Evolutionary conservation across 1,140 invertebrate species (phyloP), one percentile per base, ranked within the genome.

Genomic region (Heliconius himera): DNA sequence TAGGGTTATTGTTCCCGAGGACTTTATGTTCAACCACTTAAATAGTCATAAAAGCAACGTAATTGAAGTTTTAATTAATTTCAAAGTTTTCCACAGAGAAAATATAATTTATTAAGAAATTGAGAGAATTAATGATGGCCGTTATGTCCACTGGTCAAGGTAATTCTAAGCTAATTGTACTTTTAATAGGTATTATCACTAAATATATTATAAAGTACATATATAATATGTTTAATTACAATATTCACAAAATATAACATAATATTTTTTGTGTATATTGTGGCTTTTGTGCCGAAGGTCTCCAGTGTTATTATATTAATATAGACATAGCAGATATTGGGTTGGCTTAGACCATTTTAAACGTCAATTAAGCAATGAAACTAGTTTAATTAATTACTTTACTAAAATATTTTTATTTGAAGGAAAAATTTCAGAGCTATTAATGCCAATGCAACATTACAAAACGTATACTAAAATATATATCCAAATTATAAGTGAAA

Each of bases 1-100:
- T 66, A 26, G 60, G 60, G 60, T 66, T 66, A 66, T 66, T 66
- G 60, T 66, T 66, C 60, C 60, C 60, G 11, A 66, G 60, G 60
- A 66, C 60, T 66, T 66, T 66, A 66, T 66, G 60, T 66, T 66
- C 60, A 66, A 66, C 60, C 60, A 66, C 60, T 66, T 66, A 66
- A 66, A 66, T 66, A 66, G 60, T 66, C 60, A 66, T 66, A 66
- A 66, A 66, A 66, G 60, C 60, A 13, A 66, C n/a, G 60, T 66
- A 66, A 66, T 66, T 26, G 22, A 66, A 66, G 9, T 66, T 66
- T 66, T 66, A 66, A 66, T 66, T 66, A 66, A 66, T 66, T 66
- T 66, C 26, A 66, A 66, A 66, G 22, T 66, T 66, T 66, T 26
- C 60, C 60, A 66, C 22, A 16, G 60, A 66, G 60, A 66, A 66